phyloP scores from a whole-genome alignment of 1,140 invertebrate genomes.

The Spodoptera litura region DNA sequence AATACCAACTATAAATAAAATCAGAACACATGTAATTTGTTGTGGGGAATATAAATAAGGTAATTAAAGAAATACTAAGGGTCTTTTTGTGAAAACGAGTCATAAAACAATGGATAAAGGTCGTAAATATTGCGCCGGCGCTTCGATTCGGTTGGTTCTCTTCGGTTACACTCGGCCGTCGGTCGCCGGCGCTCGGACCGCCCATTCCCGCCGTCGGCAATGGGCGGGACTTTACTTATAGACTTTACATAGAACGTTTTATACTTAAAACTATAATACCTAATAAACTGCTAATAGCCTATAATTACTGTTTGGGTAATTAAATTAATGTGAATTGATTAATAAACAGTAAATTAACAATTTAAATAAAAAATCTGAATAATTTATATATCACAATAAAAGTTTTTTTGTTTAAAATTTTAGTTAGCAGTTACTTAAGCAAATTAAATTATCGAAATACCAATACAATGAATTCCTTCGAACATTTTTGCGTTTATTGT shows the following conservation, averaged over 20 bases:
- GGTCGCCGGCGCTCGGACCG: conserved; percentile 17
- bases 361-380: not conserved
- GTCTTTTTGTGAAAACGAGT: conserved; percentile 35
- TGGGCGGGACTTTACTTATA: conserved; percentile 10
- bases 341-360: not conserved
- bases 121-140: conserved; percentile 39
- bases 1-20: not conserved
- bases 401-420: not conserved
- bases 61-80: conserved; percentile 41
- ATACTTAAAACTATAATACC: conserved; percentile 1
- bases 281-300: not conserved
- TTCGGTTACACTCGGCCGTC: conserved; percentile 17
- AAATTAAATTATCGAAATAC: not conserved
- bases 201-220: conserved; percentile 16
- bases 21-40: not conserved
- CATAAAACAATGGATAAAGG: conserved; percentile 38
- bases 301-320: conserved; percentile 4
- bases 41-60: conserved; percentile 29
- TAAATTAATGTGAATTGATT: conserved; percentile 2
- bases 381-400: not conserved
- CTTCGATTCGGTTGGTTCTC: conserved; percentile 14
- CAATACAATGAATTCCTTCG: not conserved
- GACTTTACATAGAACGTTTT: not conserved
- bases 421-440: not conserved
- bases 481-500: not conserved